phyloP scores from a whole-genome alignment of 2,888 invertebrate species.

The Epirrhoe tristata region DNA sequence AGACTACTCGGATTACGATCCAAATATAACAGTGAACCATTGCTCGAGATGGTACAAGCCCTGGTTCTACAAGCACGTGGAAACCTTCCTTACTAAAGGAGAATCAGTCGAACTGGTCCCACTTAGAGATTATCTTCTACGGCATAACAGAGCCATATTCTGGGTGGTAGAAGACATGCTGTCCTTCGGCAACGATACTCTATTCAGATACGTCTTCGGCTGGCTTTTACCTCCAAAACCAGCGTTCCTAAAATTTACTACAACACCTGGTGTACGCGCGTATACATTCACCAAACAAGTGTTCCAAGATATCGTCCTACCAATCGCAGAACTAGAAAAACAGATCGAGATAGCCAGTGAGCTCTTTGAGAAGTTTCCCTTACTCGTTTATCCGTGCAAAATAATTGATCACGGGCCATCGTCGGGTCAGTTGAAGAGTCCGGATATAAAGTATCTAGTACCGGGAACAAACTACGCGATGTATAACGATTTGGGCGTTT shows the following conservation, averaged over 20 bases:
- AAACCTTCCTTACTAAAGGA: slow-evolving; percentile 82
- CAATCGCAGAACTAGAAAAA: slow-evolving; percentile 86
- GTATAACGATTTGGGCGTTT: slow-evolving; percentile 90
- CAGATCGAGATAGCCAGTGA: slow-evolving; percentile 86
- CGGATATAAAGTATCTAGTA: slow-evolving; percentile 84
- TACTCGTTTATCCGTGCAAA: slow-evolving; percentile 89
- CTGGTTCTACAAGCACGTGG: slow-evolving; percentile 89
- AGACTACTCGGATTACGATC: slow-evolving; percentile 86
- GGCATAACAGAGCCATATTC: slow-evolving; percentile 89
- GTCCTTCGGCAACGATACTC: slow-evolving; percentile 87
- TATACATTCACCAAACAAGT: slow-evolving; percentile 90
- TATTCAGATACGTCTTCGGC: slow-evolving; percentile 87
- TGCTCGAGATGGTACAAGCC: slow-evolving; percentile 89
- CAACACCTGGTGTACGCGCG: slow-evolving; percentile 88
- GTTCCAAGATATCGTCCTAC: slow-evolving; percentile 89
- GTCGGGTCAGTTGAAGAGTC: slow-evolving; percentile 85
- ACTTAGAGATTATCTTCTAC: slow-evolving; percentile 86
- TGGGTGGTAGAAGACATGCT: slow-evolving; percentile 91
- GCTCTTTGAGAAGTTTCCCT: slow-evolving; percentile 88
- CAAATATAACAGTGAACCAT: slow-evolving; percentile 80
- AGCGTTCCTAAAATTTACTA: slow-evolving; percentile 90
- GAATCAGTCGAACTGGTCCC: slow-evolving; percentile 87
- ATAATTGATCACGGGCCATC: slow-evolving; percentile 87
- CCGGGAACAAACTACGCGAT: slow-evolving; percentile 88
- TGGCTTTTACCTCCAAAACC: slow-evolving; percentile 90